Conservation (phyloP, 2,113 vertebrate species). For the Gopherus evgoodei region DNA sequence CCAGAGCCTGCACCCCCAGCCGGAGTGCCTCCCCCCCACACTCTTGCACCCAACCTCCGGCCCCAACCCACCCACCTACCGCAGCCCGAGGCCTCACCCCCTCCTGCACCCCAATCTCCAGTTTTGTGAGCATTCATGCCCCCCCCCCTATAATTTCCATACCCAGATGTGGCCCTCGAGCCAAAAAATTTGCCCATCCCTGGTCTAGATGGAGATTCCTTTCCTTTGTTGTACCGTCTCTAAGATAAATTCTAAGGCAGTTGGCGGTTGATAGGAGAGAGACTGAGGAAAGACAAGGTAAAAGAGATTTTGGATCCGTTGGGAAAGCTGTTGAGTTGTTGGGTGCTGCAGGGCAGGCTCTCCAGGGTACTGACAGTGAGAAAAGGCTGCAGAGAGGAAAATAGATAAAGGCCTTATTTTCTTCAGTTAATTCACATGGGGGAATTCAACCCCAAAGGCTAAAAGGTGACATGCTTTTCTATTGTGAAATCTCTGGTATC, state of each 20-base stretch:
- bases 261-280: background rate
- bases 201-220: background rate
- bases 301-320: background rate
- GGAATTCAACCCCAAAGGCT: slow-evolving; percentile 49
- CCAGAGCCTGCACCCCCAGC: no score
- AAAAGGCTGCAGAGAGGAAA: background rate
- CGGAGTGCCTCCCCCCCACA: no score
- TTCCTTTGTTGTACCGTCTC: background rate
- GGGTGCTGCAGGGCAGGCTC: background rate
- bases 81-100: no score
- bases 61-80: no score
- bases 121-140: no score
- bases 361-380: background rate
- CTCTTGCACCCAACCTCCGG: no score
- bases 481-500: slow-evolving; percentile 42
- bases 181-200: no score
- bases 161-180: no score
- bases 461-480: background rate
- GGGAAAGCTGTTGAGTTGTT: background rate
- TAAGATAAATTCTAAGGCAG: background rate
- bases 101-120: no score
- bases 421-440: slow-evolving; percentile 5
- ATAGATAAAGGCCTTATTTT: background rate
- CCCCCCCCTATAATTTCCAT: no score
- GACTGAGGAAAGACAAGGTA: background rate